Base-by-base conservation (phyloP, 1,140 invertebrate species). In the Sarcophaga bullata region DNA sequence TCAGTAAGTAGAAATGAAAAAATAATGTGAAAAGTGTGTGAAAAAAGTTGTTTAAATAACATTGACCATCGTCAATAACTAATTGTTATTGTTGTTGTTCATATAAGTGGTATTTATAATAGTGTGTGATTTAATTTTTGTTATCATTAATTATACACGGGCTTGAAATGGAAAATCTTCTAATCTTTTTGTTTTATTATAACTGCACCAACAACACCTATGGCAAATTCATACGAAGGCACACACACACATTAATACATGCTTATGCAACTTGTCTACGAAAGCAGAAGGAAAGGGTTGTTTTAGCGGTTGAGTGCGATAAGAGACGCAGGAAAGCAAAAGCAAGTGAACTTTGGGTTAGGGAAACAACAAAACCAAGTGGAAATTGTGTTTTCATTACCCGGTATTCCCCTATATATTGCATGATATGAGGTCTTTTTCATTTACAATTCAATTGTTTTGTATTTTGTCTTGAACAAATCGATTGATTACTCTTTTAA, bases 1-100 rank as follows among this genome's bases (percentile, higher is more conserved):
- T 97, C 87, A 94, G 96, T 97, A 91, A n/a, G 95, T 95, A 83
- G 11, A 46, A 9, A 15, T 37, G 4, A 37, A 50, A 80, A 78
- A 52, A 11, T 3, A n/a, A 76, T 19, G 75, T 78, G 47, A 78
- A 48, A 6, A 76, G 1, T 7, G 8, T 19, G 17, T 52, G 76
- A 5, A 19, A 17, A 54, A 13, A 37, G 52, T 68, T 68, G 6
- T 78, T 78, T n/a, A 50, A 78, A 78, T 78, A 48, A 78, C 75
- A 78, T 78, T 78, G 75, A 52, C 75, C 47, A 15, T 78, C 48
- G 46, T 25, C 62, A 17, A 72, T 72, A 81, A 54, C 25, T 25
- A 54, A 8, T 47, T 48, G 48, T 47, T 58, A 6, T 48, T 52
- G 78, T 58, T 80, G 75, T 50, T 73, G 47, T 78, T 78, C 4